A percentile compares a stretch with the other conserved stretches of the same genome.
Conservation (phyloP, 2,113 vertebrate genomes). For the Octodon degus region DNA sequence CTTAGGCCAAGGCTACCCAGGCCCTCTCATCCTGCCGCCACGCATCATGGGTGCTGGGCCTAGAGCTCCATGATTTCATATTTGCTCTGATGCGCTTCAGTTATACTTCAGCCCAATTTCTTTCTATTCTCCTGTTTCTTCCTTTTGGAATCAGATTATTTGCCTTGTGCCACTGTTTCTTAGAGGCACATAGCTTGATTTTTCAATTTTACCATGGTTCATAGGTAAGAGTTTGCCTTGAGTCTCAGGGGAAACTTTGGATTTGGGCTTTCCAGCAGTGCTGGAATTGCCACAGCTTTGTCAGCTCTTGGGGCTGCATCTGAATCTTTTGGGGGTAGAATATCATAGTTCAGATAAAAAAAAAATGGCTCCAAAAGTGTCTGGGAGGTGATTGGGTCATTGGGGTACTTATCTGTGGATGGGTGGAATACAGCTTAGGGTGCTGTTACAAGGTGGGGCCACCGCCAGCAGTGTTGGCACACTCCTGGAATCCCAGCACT, state of each 20-base stretch:
- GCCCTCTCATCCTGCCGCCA: neutral
- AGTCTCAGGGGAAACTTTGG: neutral
- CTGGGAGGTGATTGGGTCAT: neutral
- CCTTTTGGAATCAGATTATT: neutral
- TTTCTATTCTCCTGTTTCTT: neutral
- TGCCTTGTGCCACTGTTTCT: neutral
- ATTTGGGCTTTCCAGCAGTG: neutral
- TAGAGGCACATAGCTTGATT: neutral
- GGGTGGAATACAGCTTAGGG: neutral
- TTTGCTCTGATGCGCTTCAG: neutral
- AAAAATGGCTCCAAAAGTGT: neutral
- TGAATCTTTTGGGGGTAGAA: neutral
- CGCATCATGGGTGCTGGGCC: neutral
- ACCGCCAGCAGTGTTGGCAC: neutral
- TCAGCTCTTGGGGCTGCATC: neutral
- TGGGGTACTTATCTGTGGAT: neutral
- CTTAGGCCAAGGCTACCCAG: neutral
- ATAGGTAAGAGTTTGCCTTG: neutral
- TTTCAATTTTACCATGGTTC: neutral
- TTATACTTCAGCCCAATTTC: neutral
- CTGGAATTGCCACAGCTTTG: neutral
- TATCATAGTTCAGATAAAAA: neutral
- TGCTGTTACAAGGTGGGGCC: neutral
- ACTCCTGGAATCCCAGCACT: neutral
- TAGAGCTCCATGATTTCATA: neutral